These are phyloP conservation scores for Tetrao urogallus DNA, from an alignment of 2,113 vertebrate genomes.

Conservation along the genomic window DNA sequence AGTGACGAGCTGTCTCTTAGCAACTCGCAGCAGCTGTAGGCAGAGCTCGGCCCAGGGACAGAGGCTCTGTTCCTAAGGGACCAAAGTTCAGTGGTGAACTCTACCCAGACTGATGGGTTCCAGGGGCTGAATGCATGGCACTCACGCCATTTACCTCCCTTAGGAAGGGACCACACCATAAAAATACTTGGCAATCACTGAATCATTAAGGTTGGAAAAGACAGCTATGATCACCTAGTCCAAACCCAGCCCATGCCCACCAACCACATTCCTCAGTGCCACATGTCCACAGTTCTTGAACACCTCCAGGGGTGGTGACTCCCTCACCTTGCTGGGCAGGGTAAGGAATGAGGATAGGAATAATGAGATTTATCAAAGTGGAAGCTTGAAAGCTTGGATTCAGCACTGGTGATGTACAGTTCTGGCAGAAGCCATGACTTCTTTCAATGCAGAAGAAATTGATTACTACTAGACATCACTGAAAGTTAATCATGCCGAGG, in stretches of 20 bases:
- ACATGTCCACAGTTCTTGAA: too few species aligned
- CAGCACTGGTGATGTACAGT: not conserved
- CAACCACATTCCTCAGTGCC: too few species aligned
- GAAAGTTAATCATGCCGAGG: not conserved
- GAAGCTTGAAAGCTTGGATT: not conserved
- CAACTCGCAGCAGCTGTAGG: constrained; percentile 17
- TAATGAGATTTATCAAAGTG: not conserved
- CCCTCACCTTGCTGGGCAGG: too few species aligned
- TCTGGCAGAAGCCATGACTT: not conserved
- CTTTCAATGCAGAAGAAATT: not conserved
- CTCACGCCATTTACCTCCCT: not conserved
- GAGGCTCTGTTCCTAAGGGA: not conserved
- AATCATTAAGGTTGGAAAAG: too few species aligned
- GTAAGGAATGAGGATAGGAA: not conserved
- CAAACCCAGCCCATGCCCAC: too few species aligned
- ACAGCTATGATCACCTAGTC: too few species aligned
- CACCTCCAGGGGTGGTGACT: too few species aligned
- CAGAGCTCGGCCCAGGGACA: not conserved
- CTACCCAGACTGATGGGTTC: not conserved
- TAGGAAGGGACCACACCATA: not conserved
- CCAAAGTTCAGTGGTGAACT: constrained; percentile 4
- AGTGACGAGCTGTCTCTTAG: constrained; percentile 56
- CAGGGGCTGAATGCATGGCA: not conserved
- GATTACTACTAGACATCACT: not conserved
- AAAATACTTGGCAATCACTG: not conserved